Base-by-base conservation (phyloP, 2,113 vertebrate genomes). In the Cebus imitator region DNA sequence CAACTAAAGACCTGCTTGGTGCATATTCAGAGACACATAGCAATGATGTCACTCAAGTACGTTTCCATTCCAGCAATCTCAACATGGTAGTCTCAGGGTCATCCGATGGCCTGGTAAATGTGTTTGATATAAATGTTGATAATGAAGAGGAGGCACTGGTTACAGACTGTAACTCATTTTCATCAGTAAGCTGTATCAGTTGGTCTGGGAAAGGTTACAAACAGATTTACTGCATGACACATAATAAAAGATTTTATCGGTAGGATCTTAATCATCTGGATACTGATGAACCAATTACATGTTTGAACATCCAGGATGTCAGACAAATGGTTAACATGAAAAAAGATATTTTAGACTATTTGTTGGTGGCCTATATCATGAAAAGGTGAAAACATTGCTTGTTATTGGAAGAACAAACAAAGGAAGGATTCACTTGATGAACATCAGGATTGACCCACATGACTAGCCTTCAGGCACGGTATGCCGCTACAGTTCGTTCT, bases 21-120 rank as follows among this genome's bases (percentile, higher is more conserved):
- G 98, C 99, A 37, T 99, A 99, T 95, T 99, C 99, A 0, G 99
- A 99, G 98, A 99, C 99, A 8, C 99, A 99, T 97, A 99, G 99
- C n/a, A 99, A 99, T 96, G 99, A 99, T 92, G 93, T 99, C 98
- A 99, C 99, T 21, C 99, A 99, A 93, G 98, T 99, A 64, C 73
- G 99, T 87, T 99, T 99, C 97, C 99, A 99, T 96, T 99, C 99
- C 9, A 16, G 16, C 0, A 89, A 99, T 75, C 98, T 98, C 20
- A 99, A 99, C 98, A 98, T 99, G 50, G 52, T 99, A 20, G 98
- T 99, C 16, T 99, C 99, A 0, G 99, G 99, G 61, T 99, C 99
- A 68, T 99, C 99, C 0, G 99, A 99, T 58, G 99, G 99, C 35
- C 98, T 99, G 12, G 99, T 99, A 18, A 99, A 99, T 1, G 98